These are phyloP conservation scores for Brachionus manjavacas DNA, from an alignment of 1,140 invertebrate species.

Conservation along the genomic window DNA sequence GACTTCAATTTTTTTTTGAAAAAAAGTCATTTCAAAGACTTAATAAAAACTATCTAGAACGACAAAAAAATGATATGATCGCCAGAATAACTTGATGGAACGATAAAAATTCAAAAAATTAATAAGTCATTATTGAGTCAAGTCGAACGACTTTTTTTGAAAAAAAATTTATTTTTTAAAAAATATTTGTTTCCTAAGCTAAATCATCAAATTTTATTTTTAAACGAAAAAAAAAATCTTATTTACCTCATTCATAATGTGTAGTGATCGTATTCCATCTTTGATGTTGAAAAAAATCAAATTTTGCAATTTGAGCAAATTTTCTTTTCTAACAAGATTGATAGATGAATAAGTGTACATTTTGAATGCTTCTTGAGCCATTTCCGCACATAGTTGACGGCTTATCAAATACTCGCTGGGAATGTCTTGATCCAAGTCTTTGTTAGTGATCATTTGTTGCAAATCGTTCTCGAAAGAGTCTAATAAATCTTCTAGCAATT, in stretches of 20 bases:
- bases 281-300: conserved; percentile 32
- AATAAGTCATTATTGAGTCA: no score
- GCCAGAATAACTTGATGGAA: no score
- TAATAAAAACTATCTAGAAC: no score
- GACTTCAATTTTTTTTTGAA: no score
- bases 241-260: conserved; percentile 21
- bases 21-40: no score
- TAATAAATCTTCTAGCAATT: conserved; percentile 17
- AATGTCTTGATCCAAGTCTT: not conserved
- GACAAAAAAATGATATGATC: no score
- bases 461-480: conserved; percentile 29
- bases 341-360: not conserved
- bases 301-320: conserved; percentile 21
- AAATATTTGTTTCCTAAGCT: no score
- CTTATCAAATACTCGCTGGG: conserved; percentile 18
- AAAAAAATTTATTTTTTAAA: no score
- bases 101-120: no score
- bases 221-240: not conserved
- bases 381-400: conserved; percentile 12
- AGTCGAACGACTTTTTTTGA: no score
- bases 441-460: not conserved
- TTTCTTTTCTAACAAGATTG: conserved; percentile 10
- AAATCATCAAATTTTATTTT: not conserved
- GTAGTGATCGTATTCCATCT: conserved; percentile 28
- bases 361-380: conserved; percentile 40